Conservation (phyloP, 2,113 vertebrate species). For the Danionella cerebrum region DNA sequence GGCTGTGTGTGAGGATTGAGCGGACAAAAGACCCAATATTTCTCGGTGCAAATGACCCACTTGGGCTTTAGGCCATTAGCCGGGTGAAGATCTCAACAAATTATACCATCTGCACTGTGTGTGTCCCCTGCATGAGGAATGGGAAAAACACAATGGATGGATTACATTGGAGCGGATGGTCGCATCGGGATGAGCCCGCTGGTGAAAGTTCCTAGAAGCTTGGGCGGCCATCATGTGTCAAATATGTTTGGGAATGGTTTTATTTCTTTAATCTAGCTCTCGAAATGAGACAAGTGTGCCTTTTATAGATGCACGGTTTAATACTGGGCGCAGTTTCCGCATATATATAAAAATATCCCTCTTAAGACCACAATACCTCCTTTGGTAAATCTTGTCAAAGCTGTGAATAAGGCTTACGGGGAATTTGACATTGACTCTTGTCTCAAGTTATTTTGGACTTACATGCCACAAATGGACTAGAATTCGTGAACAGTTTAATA, state of each 20-base stretch:
- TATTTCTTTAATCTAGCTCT: background rate
- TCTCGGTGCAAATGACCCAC: constrained; percentile 41
- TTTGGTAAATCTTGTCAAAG: too few species aligned
- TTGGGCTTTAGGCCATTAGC: constrained; percentile 45
- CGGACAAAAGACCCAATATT: constrained; percentile 37
- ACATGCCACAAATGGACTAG: too few species aligned
- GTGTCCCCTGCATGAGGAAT: constrained; percentile 14
- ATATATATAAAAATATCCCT: too few species aligned
- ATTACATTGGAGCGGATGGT: constrained; percentile 1
- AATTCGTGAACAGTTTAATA: too few species aligned
- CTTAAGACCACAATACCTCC: too few species aligned
- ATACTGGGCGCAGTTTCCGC: too few species aligned
- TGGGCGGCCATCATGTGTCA: constrained; percentile 20
- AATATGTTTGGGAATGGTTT: background rate
- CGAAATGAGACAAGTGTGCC: background rate
- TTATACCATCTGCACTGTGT: constrained; percentile 36
- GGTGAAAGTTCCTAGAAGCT: background rate
- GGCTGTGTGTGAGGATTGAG: constrained; percentile 25
- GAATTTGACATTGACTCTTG: too few species aligned
- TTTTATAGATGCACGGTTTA: too few species aligned
- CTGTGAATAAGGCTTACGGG: too few species aligned
- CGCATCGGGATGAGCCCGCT: constrained; percentile 7
- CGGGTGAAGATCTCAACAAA: constrained; percentile 39
- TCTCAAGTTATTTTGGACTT: too few species aligned
- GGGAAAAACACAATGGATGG: constrained; percentile 25